phyloP scores from a whole-genome alignment of 2,797 vertebrate genomes.

The Myioborus melanocephalus region DNA sequence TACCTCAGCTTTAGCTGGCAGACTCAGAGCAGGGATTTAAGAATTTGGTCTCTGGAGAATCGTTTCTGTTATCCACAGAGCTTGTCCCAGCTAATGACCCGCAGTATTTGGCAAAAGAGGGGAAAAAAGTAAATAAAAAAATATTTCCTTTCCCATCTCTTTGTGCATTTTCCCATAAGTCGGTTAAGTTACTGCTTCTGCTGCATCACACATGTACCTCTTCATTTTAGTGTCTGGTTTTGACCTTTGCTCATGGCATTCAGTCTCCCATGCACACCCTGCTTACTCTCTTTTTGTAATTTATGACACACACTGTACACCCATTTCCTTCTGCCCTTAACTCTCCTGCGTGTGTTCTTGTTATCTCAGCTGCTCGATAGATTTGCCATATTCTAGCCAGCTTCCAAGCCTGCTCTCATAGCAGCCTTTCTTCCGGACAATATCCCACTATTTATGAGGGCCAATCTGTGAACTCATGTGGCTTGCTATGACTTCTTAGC shows the following conservation, averaged over 20 bases:
- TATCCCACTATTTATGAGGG: background rate
- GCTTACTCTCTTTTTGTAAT: constrained; percentile 45
- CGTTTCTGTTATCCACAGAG: background rate
- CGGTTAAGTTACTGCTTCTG: constrained; percentile 48
- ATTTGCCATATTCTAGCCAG: constrained; percentile 43
- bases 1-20: background rate
- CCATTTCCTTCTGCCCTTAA: constrained; percentile 66
- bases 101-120: background rate
- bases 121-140: constrained; percentile 2
- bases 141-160: constrained; percentile 53
- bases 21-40: background rate
- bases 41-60: background rate
- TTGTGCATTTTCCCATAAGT: constrained; percentile 48
- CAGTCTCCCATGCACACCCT: constrained; percentile 55
- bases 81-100: constrained; percentile 11
- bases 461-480: background rate
- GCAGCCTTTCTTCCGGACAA: background rate
- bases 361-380: constrained; percentile 72
- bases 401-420: constrained; percentile 23
- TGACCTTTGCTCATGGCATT: constrained; percentile 60
- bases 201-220: constrained; percentile 61
- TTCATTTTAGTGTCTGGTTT: constrained; percentile 52
- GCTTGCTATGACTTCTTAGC: background rate
- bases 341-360: constrained; percentile 59
- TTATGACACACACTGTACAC: constrained; percentile 51